Percentiles rank a stretch among this genome's conserved stretches.
Evolutionary conservation across 2,113 vertebrate genomes (phyloP).

Genomic region (Acrocephalus kingi): DNA sequence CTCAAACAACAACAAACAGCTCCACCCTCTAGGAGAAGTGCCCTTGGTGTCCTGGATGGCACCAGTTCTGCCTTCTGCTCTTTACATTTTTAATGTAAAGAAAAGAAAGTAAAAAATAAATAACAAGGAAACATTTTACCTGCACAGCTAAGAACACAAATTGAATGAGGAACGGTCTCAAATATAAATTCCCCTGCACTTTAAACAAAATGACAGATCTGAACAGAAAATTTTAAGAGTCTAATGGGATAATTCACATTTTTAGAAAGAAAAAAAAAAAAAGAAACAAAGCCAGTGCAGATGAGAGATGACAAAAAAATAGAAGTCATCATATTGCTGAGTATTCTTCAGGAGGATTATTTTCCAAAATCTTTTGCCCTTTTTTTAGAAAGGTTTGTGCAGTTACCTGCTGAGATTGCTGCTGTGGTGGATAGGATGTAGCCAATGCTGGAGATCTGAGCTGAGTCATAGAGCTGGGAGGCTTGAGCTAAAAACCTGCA

Average conservation of each 20-base stretch:
- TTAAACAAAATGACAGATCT: not conserved
- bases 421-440: conserved; percentile 88
- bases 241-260: not conserved
- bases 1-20: not conserved
- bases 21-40: not conserved
- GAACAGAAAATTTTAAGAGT: not conserved
- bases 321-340: not conserved
- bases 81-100: not conserved
- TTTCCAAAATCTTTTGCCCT: not conserved
- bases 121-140: not conserved
- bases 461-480: conserved; percentile 86
- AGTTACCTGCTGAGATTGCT: conserved; percentile 88
- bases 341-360: not conserved
- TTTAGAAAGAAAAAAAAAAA: not conserved
- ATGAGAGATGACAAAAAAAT: not conserved
- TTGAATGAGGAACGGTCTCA: not conserved
- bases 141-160: not conserved
- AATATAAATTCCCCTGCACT: not conserved
- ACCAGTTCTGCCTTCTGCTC: not conserved
- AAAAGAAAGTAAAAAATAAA: not conserved
- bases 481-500: conserved; percentile 91
- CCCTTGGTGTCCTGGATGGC: not conserved
- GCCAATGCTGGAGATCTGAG: conserved; percentile 87
- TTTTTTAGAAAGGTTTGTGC: not conserved
- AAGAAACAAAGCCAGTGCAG: not conserved